Base-by-base conservation (phyloP, 2,888 invertebrate species). In the Dryococelus australis region DNA sequence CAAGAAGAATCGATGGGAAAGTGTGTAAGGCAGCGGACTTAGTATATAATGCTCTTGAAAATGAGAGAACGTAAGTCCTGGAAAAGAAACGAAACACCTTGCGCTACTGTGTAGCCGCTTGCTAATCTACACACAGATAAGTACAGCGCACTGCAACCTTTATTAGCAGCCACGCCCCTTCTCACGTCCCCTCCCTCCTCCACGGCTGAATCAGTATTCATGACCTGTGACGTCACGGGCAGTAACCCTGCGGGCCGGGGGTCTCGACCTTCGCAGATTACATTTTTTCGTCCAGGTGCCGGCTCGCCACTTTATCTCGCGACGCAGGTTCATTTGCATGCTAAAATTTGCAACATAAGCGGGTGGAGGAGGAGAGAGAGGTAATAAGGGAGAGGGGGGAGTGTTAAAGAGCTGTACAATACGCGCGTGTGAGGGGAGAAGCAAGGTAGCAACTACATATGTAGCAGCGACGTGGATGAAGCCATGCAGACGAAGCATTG, bases 151-250 rank as follows among this genome's bases (percentile, higher is more conserved):
- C 65, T 65, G 65, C 47, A 47, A n/a, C 65, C 65, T 65, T 65
- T 65, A 65, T 65, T 65, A 65, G 20, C 65, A 8, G 12, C 20
- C 65, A 0, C 65, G 1, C 51, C 51, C 51, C 20, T 9, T 24
- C 10, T 9, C 10, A n/a, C n/a, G 10, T 24, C 65, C 65, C 65
- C 65, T 24, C 65, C 4, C 20, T 9, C 65, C 10, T 9, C 10
- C 35, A 65, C 85, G 85, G 85, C 85, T 87, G 85, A 87, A 85
- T 87, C 85, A 87, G 87, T 87, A 87, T 87, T 87, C 87, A 87
- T 87, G 85, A 81, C 87, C 85, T 16, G 51, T 80, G 85, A 87
- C 87, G 85, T 85, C 87, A 85, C 43, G 80, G 26, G 78, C 87
- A 78, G 85, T 84, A 87, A 87, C 51, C 87, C 35, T 8, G 83